A percentile compares a stretch with the other conserved stretches of the same genome.
Conservation (phyloP, 30 jellyfish, hydroid and myxozoan species). For the Cassiopea andromeda region DNA sequence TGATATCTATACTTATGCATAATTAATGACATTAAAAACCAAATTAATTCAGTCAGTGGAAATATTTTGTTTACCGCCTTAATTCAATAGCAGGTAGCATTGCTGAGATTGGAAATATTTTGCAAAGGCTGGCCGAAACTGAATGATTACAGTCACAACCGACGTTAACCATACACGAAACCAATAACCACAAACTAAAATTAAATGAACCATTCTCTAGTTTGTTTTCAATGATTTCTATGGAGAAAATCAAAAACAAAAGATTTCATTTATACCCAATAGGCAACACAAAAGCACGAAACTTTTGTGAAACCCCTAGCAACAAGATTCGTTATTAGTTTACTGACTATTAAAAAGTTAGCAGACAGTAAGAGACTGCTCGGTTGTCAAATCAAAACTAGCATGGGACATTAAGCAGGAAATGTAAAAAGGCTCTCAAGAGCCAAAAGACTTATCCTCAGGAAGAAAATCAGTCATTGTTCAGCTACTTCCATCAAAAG, state of each 20-base stretch:
- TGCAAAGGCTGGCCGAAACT: neutral
- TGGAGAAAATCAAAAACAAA: neutral
- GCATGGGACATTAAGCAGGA: no score
- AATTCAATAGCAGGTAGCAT: neutral
- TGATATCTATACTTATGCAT: neutral
- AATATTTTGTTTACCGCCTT: neutral
- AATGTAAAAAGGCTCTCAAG: no score
- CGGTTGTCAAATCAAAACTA: no score
- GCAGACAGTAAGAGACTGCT: neutral
- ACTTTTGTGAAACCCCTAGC: neutral
- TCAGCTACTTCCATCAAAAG: no score
- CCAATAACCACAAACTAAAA: neutral
- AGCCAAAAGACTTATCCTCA: no score
- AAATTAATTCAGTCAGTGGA: neutral
- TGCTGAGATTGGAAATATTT: neutral
- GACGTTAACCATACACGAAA: neutral
- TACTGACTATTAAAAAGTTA: no score
- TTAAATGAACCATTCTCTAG: neutral
- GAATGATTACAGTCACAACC: neutral
- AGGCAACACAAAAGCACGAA: neutral
- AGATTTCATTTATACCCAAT: neutral
- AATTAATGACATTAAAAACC: neutral
- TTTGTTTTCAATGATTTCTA: neutral
- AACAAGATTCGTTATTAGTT: neutral
- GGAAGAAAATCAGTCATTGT: no score